phyloP scores from a whole-genome alignment of 1,140 invertebrate species.

The Macrobrachium rosenbergii region DNA sequence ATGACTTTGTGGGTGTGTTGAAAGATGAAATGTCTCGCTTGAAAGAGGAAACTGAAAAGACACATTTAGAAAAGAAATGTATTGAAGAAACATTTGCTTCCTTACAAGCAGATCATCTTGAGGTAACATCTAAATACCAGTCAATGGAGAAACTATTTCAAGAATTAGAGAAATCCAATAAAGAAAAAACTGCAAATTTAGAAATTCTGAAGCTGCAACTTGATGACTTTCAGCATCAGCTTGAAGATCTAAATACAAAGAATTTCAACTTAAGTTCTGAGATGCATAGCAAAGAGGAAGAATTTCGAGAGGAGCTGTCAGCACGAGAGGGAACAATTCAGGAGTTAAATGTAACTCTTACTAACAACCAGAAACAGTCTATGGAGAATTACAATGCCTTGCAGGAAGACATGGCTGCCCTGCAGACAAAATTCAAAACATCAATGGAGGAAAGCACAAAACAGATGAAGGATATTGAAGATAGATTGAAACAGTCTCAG shows the following conservation, averaged over 20 bases:
- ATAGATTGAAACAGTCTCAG: constrained; percentile 47
- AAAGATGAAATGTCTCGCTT: constrained; percentile 65
- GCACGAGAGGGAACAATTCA: constrained; percentile 64
- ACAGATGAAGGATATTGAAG: constrained; percentile 35
- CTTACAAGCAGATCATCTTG: constrained; percentile 46
- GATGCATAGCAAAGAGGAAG: constrained; percentile 64
- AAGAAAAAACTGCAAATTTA: constrained; percentile 68
- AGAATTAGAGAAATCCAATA: constrained; percentile 65
- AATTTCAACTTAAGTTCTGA: constrained; percentile 56
- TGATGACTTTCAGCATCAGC: constrained; percentile 65
- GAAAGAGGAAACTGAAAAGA: constrained; percentile 56
- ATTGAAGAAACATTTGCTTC: constrained; percentile 54
- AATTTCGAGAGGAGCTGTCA: constrained; percentile 67
- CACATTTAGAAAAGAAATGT: constrained; percentile 64
- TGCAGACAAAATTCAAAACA: constrained; percentile 57
- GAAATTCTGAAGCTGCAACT: constrained; percentile 68
- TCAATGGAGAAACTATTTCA: constrained; percentile 67
- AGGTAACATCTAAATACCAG: constrained; percentile 65
- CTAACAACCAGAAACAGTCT: constrained; percentile 66
- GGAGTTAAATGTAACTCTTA: constrained; percentile 60
- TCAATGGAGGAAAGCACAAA: constrained; percentile 43
- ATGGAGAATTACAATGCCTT: constrained; percentile 62
- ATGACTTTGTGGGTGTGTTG: constrained; percentile 57
- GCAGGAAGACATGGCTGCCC: constrained; percentile 55
- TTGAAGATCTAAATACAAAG: constrained; percentile 64